Conservation (phyloP, 92 coral and sea anemone species). For the Diadumene lineata region DNA sequence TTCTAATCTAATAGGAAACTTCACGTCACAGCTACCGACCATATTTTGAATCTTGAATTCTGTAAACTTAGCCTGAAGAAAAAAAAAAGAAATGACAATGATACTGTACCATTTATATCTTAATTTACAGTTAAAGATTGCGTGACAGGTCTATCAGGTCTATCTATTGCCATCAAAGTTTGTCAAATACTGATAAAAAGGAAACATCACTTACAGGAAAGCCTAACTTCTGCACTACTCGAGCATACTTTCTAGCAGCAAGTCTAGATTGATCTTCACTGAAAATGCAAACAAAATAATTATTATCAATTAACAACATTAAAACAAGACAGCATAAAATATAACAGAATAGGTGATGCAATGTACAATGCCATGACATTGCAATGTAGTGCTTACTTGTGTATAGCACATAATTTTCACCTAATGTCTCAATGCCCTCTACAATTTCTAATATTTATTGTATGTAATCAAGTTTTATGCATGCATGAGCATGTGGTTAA, state of each 20-base stretch:
- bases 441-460: too few species aligned
- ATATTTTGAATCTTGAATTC: constrained; percentile 98
- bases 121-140: too few species aligned
- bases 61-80: constrained; percentile 90
- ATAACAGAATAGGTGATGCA: too few species aligned
- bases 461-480: too few species aligned
- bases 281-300: background rate
- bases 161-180: background rate
- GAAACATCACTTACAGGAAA: constrained; percentile 76
- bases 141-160: too few species aligned
- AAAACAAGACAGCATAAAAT: too few species aligned
- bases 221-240: constrained; percentile 98
- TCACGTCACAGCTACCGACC: constrained; percentile 99
- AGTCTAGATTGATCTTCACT: constrained; percentile 97
- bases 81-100: background rate
- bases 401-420: too few species aligned
- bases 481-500: too few species aligned
- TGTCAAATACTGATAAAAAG: too few species aligned
- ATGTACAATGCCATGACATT: too few species aligned
- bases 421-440: too few species aligned
- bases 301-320: background rate
- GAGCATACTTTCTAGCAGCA: constrained; percentile 98
- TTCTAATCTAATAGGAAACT: constrained; percentile 95
- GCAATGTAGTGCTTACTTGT: too few species aligned
- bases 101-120: background rate